A percentile compares a stretch with the other conserved stretches of the same genome.
Conservation (phyloP, 2,888 invertebrate species). For the Eupithecia insigniata region DNA sequence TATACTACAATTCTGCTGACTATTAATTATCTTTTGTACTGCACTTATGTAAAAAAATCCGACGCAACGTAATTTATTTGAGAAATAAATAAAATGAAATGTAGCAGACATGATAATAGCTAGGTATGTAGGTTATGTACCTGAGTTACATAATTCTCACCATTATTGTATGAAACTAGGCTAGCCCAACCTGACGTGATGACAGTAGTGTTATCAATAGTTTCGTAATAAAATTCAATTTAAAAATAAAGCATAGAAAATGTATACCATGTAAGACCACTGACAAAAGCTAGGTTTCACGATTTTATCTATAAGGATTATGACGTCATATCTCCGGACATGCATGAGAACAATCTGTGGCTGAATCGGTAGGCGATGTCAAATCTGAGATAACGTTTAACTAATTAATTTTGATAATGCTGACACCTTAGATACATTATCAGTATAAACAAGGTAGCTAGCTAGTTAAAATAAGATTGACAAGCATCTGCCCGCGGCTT, state of each 20-base stretch:
- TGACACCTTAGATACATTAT: constrained; percentile 44
- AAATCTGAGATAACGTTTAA: constrained; percentile 31
- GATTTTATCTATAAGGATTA: neutral
- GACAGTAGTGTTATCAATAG: neutral
- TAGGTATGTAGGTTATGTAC: too few species aligned
- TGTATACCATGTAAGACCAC: neutral
- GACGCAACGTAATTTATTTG: too few species aligned
- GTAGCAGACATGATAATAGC: too few species aligned
- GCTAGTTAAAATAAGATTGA: neutral
- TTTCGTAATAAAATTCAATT: neutral
- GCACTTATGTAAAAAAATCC: too few species aligned
- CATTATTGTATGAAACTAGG: too few species aligned
- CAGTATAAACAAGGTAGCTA: neutral
- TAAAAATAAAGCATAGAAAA: neutral
- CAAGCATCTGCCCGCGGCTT: too few species aligned
- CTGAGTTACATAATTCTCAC: too few species aligned
- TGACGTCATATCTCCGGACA: constrained; percentile 1
- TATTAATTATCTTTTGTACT: too few species aligned
- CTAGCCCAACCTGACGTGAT: neutral
- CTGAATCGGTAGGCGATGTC: constrained; percentile 6
- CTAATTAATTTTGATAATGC: constrained; percentile 59
- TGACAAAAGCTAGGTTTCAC: neutral
- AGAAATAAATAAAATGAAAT: too few species aligned
- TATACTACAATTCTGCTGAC: too few species aligned
- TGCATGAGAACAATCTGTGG: neutral